A percentile compares a stretch with the other conserved stretches of the same genome.
Evolutionary conservation across 2,113 vertebrate genomes (phyloP).

Genomic region (Pyxicephalus adspersus): DNA sequence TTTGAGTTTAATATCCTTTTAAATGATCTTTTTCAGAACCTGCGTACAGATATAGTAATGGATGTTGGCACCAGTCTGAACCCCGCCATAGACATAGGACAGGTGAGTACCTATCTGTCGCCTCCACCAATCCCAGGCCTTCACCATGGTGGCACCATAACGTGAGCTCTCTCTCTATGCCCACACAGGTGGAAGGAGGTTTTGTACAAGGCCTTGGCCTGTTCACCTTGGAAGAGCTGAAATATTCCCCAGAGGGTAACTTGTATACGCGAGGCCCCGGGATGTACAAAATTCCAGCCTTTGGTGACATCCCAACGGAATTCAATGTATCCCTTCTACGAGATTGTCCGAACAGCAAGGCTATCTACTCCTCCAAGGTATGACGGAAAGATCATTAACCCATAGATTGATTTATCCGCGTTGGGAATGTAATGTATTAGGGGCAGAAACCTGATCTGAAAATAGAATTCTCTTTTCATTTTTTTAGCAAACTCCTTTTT

Average conservation of each 20-base stretch:
- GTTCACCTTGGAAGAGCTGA: slow-evolving; percentile 92
- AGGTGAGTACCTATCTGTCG: slow-evolving; percentile 72
- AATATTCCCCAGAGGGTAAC: slow-evolving; percentile 85
- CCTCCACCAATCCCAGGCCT: too few species aligned
- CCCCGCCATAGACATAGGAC: slow-evolving; percentile 94
- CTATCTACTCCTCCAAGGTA: slow-evolving; percentile 94
- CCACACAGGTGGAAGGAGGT: slow-evolving; percentile 84
- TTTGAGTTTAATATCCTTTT: not conserved
- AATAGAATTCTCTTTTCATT: too few species aligned
- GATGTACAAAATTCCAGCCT: slow-evolving; percentile 92
- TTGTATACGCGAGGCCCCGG: slow-evolving; percentile 91
- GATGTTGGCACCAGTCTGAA: slow-evolving; percentile 94
- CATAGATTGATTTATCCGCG: not conserved
- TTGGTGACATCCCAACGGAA: slow-evolving; percentile 87
- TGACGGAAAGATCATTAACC: fast-evolving
- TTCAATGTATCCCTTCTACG: slow-evolving; percentile 89
- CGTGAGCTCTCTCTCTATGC: not conserved
- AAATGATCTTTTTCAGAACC: slow-evolving; percentile 73
- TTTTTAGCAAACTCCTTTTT: too few species aligned
- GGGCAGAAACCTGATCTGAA: not conserved
- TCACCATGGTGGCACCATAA: not conserved
- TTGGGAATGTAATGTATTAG: not conserved
- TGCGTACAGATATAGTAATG: slow-evolving; percentile 93
- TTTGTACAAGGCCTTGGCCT: slow-evolving; percentile 94
- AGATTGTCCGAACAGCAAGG: slow-evolving; percentile 86